Evolutionary conservation across 23 tunicate genomes (phyloP).

Genomic region (Halocynthia aurantium): DNA sequence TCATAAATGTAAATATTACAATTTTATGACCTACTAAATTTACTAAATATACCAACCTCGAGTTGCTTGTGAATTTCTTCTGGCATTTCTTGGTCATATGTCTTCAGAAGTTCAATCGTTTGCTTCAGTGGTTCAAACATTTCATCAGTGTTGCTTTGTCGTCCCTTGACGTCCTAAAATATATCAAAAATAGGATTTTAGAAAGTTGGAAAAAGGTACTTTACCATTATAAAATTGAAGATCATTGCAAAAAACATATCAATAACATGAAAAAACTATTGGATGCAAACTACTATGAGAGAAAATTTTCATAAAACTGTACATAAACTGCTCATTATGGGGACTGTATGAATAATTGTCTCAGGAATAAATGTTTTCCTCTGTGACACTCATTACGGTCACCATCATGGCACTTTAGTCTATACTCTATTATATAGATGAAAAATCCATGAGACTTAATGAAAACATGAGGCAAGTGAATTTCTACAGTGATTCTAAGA

Average conservation of each 20-base stretch:
- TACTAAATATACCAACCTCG: constrained; percentile 28
- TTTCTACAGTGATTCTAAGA: too few species aligned
- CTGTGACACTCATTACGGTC: too few species aligned
- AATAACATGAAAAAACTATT: too few species aligned
- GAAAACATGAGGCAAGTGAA: too few species aligned
- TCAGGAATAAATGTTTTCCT: too few species aligned
- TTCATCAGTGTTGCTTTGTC: constrained; percentile 87
- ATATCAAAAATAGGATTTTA: not conserved
- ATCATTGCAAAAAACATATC: not conserved
- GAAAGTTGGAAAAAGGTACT: not conserved
- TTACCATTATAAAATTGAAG: not conserved
- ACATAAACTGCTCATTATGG: not conserved
- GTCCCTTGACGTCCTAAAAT: constrained; percentile 78
- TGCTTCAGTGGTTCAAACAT: constrained; percentile 99
- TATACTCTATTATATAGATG: too few species aligned
- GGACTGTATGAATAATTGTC: too few species aligned
- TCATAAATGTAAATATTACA: too few species aligned
- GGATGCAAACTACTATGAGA: not conserved
- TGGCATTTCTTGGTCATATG: constrained; percentile 98
- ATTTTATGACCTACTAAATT: not conserved
- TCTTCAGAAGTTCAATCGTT: constrained; percentile 94
- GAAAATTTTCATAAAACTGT: constrained; percentile 3
- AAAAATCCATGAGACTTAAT: too few species aligned
- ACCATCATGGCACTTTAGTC: too few species aligned
- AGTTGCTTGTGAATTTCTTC: constrained; percentile 88